phyloP scores from a whole-genome alignment of 92 coral and sea anemone genomes.

The Blastomussa wellsi region DNA sequence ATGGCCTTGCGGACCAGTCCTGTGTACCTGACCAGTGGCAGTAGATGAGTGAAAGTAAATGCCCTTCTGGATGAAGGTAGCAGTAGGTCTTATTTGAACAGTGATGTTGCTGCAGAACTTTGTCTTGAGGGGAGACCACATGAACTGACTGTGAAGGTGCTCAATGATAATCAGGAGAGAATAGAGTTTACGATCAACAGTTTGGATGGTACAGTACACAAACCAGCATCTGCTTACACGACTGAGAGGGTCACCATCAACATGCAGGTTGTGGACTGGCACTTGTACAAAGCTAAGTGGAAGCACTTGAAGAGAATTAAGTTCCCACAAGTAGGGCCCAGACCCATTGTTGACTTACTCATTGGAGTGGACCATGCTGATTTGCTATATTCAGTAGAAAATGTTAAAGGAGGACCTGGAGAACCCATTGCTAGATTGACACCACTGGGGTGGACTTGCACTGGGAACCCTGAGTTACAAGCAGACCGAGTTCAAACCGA shows the following conservation, averaged over 20 bases:
- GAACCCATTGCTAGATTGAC: constrained; percentile 63
- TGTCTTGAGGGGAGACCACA: constrained; percentile 56
- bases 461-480: constrained; percentile 32
- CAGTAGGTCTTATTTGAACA: constrained; percentile 38
- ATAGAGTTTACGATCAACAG: constrained; percentile 56
- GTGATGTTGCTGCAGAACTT: constrained; percentile 53
- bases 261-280: too few relatives aligned
- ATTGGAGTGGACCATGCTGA: constrained; percentile 60
- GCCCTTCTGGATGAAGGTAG: constrained; percentile 52
- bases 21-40: too few relatives aligned
- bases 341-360: constrained; percentile 53
- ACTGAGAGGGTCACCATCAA: constrained; percentile 61
- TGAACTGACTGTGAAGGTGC: constrained; percentile 50
- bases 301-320: too few relatives aligned
- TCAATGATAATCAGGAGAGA: constrained; percentile 51
- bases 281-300: too few relatives aligned
- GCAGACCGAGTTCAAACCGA: constrained; percentile 2
- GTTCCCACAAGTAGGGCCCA: constrained; percentile 29
- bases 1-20: too few relatives aligned
- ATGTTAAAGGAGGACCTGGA: constrained; percentile 47
- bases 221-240: constrained; percentile 47
- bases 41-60: too few relatives aligned
- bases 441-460: constrained; percentile 73
- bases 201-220: constrained; percentile 34
- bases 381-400: too few relatives aligned